Conservation (phyloP, 2,113 vertebrate genomes). For the Zosterops hypoxanthus region DNA sequence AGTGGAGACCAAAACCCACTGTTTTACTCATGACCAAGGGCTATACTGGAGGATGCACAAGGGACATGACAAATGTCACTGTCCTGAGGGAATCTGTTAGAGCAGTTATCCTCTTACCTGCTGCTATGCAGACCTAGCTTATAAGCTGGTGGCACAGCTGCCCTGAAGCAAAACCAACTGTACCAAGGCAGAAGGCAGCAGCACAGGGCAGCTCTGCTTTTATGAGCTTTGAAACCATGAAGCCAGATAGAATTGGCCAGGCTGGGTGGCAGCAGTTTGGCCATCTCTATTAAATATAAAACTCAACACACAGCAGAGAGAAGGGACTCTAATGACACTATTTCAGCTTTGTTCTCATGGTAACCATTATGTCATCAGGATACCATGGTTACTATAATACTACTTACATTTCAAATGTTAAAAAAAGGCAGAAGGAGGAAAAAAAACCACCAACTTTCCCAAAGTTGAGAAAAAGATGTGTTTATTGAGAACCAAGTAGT, state of each 20-base stretch:
- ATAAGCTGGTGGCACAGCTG: background rate
- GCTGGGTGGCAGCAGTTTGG: conserved; percentile 23
- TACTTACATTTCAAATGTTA: conserved; percentile 64
- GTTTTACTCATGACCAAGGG: background rate
- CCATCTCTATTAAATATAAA: conserved; percentile 44
- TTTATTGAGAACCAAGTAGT: conserved; percentile 12
- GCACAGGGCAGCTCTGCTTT: background rate
- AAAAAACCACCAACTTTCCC: background rate
- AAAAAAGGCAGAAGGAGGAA: conserved; percentile 31
- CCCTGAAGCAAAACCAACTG: background rate
- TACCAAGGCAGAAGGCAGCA: background rate
- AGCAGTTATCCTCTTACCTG: background rate
- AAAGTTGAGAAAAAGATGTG: conserved; percentile 18
- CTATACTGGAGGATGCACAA: background rate
- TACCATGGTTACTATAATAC: conserved; percentile 71
- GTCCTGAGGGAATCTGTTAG: background rate
- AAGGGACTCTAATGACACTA: conserved; percentile 62
- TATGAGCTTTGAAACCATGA: background rate
- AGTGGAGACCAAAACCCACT: background rate
- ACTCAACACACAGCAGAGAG: conserved; percentile 10
- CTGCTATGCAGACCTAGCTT: background rate
- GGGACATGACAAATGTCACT: background rate
- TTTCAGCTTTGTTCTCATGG: conserved; percentile 74
- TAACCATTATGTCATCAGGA: conserved; percentile 71
- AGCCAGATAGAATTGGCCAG: background rate